Conservation (phyloP, 2,888 invertebrate species). For the Diogma glabrata region DNA sequence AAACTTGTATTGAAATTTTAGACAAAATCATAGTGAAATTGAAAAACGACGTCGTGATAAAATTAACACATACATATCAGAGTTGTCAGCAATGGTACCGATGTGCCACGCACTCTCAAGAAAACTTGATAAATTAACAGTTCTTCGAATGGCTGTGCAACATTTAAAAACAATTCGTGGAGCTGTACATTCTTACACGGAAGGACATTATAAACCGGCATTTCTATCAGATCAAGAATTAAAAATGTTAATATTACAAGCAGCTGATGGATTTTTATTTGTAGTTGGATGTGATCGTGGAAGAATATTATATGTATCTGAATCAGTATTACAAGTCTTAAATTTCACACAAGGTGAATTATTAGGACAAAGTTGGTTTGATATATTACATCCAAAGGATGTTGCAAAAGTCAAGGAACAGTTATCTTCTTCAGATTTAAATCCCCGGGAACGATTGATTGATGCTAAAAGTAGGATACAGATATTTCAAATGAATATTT, state of each 20-base stretch:
- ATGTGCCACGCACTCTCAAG: conserved; percentile 90
- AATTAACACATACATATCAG: conserved; percentile 91
- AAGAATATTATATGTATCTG: conserved; percentile 77
- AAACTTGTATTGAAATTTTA: too few species aligned
- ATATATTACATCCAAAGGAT: conserved; percentile 89
- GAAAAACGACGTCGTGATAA: conserved; percentile 90
- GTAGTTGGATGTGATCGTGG: conserved; percentile 91
- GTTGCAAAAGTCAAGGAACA: conserved; percentile 92
- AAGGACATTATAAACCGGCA: conserved; percentile 65
- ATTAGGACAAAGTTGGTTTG: conserved; percentile 85
- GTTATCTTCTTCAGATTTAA: conserved; percentile 77
- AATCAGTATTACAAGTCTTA: conserved; percentile 71
- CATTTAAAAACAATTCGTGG: conserved; percentile 71
- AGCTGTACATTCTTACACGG: conserved; percentile 59
- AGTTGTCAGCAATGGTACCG: conserved; percentile 80
- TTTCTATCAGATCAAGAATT: conserved; percentile 79
- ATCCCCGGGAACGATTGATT: conserved; percentile 77
- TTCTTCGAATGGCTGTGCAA: conserved; percentile 84
- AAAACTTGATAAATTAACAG: conserved; percentile 87
- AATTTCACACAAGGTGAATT: conserved; percentile 78
- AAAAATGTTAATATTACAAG: conserved; percentile 72
- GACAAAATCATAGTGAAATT: conserved; percentile 94
- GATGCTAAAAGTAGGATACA: conserved; percentile 89
- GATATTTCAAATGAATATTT: too few species aligned
- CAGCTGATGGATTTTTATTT: conserved; percentile 81